phyloP scores from a whole-genome alignment of 2,113 vertebrate species.

The Chrysemys picta region DNA sequence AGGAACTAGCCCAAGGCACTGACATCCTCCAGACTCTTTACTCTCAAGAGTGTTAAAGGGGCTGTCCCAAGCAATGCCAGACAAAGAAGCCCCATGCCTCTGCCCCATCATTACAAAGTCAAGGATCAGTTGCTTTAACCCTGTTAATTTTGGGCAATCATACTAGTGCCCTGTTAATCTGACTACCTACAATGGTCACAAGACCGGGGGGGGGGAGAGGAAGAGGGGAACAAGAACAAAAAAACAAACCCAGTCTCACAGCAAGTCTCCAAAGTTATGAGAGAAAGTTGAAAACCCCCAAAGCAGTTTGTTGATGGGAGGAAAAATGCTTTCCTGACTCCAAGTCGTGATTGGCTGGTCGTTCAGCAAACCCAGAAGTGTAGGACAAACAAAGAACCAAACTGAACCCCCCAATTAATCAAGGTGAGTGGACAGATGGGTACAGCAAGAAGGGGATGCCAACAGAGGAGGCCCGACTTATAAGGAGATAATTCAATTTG shows the following conservation, averaged over 20 bases:
- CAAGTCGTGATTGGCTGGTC: not conserved
- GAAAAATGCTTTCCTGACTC: not conserved
- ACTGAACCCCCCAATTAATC: not conserved
- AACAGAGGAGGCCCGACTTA: not conserved
- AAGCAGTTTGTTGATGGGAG: not conserved
- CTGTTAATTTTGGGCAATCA: not conserved
- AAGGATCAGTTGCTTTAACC: not conserved
- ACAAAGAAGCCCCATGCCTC: not conserved
- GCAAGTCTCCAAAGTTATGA: not conserved
- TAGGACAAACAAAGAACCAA: not conserved
- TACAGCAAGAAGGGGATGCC: not conserved
- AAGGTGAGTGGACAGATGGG: not conserved
- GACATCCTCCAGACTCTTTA: not conserved
- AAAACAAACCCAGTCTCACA: not conserved
- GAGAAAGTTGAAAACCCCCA: not conserved
- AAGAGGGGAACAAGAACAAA: not conserved
- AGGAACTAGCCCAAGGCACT: accelerated
- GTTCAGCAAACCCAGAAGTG: not conserved
- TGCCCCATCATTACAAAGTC: not conserved
- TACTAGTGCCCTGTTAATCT: not conserved
- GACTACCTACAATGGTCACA: not conserved
- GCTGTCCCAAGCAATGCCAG: not conserved
- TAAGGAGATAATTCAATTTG: not conserved
- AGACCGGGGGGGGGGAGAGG: not conserved
- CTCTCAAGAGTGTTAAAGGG: not conserved